These are phyloP conservation scores for Taurulus bubalis DNA, from an alignment of 2,113 vertebrate species.

Conservation along the genomic window DNA sequence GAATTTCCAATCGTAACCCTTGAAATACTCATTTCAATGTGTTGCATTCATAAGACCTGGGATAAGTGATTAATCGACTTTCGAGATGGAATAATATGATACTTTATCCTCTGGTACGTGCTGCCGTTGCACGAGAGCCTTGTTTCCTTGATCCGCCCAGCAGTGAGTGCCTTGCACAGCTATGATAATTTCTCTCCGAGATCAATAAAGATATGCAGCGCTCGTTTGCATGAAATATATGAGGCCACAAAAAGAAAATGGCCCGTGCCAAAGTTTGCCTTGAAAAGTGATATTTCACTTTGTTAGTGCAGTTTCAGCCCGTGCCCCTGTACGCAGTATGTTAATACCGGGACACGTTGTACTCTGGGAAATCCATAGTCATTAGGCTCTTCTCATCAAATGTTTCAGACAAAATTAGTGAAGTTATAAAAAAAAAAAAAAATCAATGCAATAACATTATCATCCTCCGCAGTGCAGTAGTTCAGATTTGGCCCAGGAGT, in stretches of 20 bases:
- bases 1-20: neutral
- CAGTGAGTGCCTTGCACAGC: constrained; percentile 45
- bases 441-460: constrained; percentile 57
- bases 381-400: constrained; percentile 54
- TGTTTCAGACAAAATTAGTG: constrained; percentile 60
- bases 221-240: constrained; percentile 66
- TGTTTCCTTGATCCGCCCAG: constrained; percentile 11
- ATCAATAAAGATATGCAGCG: constrained; percentile 57
- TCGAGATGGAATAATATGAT: constrained; percentile 2
- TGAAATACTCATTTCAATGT: neutral
- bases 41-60: neutral
- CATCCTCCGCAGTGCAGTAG: constrained; percentile 32
- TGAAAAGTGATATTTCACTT: constrained; percentile 59
- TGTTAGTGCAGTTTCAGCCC: constrained; percentile 45
- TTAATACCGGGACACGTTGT: constrained; percentile 46
- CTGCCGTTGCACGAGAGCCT: constrained; percentile 18
- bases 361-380: constrained; percentile 60
- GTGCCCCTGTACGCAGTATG: constrained; percentile 19
- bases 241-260: constrained; percentile 22
- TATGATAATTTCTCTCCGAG: constrained; percentile 48
- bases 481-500: neutral
- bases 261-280: constrained; percentile 42
- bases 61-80: neutral
- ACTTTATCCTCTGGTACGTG: constrained; percentile 9
- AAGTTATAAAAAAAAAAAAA: constrained; percentile 22